These are phyloP conservation scores for Dicrurus megarhynchus DNA, from an alignment of 2,113 vertebrate genomes.

Conservation along the genomic window DNA sequence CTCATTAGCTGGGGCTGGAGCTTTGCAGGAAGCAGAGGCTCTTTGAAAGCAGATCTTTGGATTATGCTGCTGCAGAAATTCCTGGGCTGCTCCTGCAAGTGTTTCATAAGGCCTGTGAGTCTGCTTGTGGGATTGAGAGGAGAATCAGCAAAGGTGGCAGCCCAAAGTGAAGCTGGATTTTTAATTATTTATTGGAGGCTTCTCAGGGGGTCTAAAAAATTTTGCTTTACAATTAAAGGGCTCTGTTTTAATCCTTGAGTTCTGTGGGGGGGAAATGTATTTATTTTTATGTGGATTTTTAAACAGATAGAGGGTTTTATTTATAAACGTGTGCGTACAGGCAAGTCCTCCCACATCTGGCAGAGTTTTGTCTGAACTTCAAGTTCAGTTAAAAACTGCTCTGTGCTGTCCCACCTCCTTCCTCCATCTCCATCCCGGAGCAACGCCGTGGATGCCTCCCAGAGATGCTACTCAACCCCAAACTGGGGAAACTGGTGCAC, in stretches of 20 bases:
- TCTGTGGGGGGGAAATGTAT: not conserved
- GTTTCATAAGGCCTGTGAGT: not conserved
- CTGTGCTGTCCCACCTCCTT: not conserved
- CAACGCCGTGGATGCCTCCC: accelerated
- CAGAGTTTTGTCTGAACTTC: not conserved
- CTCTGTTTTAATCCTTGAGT: not conserved
- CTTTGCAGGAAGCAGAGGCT: not conserved
- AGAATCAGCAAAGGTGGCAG: not conserved
- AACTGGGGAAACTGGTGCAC: not conserved
- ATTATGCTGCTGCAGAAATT: conserved; percentile 3
- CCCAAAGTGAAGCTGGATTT: not conserved
- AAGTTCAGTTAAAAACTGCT: not conserved
- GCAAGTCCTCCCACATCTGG: not conserved
- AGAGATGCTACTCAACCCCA: not conserved
- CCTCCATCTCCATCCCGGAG: not conserved
- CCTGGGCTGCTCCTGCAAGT: not conserved
- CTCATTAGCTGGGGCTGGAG: conserved; percentile 41
- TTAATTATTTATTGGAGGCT: not conserved
- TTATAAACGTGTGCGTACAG: too few species aligned
- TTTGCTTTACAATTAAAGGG: not conserved
- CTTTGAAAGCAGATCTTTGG: conserved; percentile 19
- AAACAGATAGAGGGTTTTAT: not conserved
- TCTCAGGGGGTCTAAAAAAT: not conserved
- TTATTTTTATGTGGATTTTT: not conserved
- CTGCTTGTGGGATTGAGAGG: not conserved